These are phyloP conservation scores for Phalacrocorax carbo DNA, from an alignment of 2,113 vertebrate genomes.

Conservation along the genomic window DNA sequence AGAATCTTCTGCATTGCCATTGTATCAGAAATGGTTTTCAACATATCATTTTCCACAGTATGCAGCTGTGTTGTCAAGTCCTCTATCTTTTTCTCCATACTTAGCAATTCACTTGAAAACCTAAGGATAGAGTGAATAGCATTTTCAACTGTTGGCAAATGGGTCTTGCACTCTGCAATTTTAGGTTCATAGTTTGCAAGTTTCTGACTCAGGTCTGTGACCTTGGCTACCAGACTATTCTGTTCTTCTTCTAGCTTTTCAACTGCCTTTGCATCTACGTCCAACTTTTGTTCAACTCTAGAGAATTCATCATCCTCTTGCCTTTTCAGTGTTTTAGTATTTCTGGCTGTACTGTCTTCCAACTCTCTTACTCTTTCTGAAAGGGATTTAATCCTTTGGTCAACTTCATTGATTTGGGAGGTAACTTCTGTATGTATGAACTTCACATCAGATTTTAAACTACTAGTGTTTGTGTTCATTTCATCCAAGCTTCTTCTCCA, in stretches of 20 bases:
- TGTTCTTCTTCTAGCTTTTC: conserved; percentile 78
- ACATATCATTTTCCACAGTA: conserved; percentile 82
- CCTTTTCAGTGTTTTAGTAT: conserved; percentile 82
- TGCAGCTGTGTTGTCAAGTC: conserved; percentile 82
- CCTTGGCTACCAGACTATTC: conserved; percentile 64
- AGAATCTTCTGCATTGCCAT: conserved; percentile 76
- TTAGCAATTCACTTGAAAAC: conserved; percentile 79
- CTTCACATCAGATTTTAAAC: conserved; percentile 81
- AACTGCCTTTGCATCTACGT: conserved; percentile 76
- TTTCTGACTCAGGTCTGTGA: conserved; percentile 72
- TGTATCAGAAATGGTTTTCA: conserved; percentile 80
- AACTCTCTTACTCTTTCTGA: conserved; percentile 83
- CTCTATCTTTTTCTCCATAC: conserved; percentile 79
- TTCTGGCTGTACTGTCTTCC: conserved; percentile 87
- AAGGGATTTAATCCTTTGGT: conserved; percentile 78
- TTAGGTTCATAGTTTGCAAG: conserved; percentile 77
- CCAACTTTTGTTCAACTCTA: conserved; percentile 74
- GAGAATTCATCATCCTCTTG: conserved; percentile 87
- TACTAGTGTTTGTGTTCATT: conserved; percentile 72
- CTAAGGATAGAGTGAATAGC: conserved; percentile 84
- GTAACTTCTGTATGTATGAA: conserved; percentile 79
- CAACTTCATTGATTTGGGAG: conserved; percentile 82
- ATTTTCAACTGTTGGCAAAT: conserved; percentile 84
- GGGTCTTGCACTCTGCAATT: conserved; percentile 78
- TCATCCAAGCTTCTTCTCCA: conserved; percentile 80